Evolutionary conservation across 2,888 invertebrate species (phyloP), one percentile per base, ranked within the genome.

Genomic region (Mamestra brassicae): DNA sequence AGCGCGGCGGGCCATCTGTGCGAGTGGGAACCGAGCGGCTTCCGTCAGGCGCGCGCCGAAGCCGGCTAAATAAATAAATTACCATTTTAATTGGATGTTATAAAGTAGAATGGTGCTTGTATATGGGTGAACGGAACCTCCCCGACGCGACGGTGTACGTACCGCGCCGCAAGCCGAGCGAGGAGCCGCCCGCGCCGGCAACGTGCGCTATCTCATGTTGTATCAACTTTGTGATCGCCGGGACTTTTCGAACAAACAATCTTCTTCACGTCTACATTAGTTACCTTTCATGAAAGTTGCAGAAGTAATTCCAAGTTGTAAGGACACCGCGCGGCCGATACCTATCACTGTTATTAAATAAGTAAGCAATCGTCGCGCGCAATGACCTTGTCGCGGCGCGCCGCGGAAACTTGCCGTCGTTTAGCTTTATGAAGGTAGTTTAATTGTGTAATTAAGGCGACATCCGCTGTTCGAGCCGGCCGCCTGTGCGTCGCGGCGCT

Each of bases 71-170:
- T 77, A 72, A 68, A 72, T 76, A 66, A 62, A 80, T 80, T 72
- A 38, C 38, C 71, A 76, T 81, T 72, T 80, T 80, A 76, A 81
- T 81, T 78, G 71, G 68, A 71, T 74, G 68, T 66, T 69, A 68
- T 82, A 65, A 71, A 58, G 50, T 36, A 71, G 54, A 74, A 65
- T 78, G 17, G 26, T 64, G 71, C 52, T 80, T 75, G 73, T 71
- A 80, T 68, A 76, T 71, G 38, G 11, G 62, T 66, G 54, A 74
- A 52, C n/a, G 62, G 69, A 58, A 69, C 15, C 45, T 50, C 55
- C 15, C 34, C 42, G 42, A 3, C n/a, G 5, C 58, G n/a, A 8
- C 26, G 26, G 26, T 1, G 26, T 26, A 26, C 26, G 26, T 26
- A 26, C 26, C 26, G 47, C n/a, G 7, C 26, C 26, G 1, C 26